A percentile compares a stretch with the other conserved stretches of the same genome.
Conservation (phyloP, 1,140 invertebrate genomes). For the Panonychus citri region DNA sequence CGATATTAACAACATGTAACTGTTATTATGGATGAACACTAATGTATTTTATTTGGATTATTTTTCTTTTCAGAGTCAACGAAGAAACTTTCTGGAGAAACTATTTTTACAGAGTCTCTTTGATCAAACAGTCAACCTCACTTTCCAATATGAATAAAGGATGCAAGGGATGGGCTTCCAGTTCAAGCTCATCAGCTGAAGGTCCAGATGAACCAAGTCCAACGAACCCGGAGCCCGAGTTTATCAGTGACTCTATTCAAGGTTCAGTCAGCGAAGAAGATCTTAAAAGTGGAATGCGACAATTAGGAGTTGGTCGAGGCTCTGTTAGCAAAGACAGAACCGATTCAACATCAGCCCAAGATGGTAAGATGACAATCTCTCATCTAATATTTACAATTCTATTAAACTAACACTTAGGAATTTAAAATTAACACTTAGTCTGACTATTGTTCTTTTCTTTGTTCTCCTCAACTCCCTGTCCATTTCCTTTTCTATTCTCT, state of each 20-base stretch:
- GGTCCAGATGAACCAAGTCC: conserved; percentile 17
- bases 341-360: background rate
- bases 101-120: conserved; percentile 94
- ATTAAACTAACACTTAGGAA: background rate
- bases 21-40: background rate
- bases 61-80: conserved; percentile 44
- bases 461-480: too few species aligned
- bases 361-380: conserved; percentile 1
- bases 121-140: conserved; percentile 88
- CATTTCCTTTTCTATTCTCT: too few species aligned
- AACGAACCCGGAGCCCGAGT: conserved; percentile 19
- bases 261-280: conserved; percentile 24
- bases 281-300: conserved; percentile 25
- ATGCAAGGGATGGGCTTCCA: conserved; percentile 8
- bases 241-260: conserved; percentile 26
- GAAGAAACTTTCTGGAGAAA: conserved; percentile 99
- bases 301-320: conserved; percentile 16
- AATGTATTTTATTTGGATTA: too few species aligned
- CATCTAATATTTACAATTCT: background rate
- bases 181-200: conserved; percentile 12
- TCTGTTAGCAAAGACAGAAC: too few species aligned
- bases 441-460: too few species aligned
- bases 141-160: conserved; percentile 32
- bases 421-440: background rate
- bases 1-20: background rate